A percentile compares a stretch with the other conserved stretches of the same genome.
Conservation (phyloP, 2,797 vertebrate genomes). For the Champsocephalus gunnari region DNA sequence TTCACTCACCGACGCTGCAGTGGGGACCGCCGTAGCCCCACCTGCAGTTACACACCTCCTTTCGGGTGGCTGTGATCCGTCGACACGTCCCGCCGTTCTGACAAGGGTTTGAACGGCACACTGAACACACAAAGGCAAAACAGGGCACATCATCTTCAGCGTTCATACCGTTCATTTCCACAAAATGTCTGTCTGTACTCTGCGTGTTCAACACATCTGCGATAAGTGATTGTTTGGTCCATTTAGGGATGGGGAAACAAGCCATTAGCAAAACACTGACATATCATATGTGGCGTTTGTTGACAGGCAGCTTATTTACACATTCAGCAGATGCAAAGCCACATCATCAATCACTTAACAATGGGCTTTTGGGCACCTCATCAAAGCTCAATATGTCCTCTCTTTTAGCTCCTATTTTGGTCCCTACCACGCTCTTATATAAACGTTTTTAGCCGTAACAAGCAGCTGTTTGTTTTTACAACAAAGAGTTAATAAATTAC, state of each 20-base stretch:
- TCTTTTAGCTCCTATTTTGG: background rate
- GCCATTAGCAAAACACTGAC: background rate
- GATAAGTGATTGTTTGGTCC: background rate
- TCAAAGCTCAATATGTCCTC: too few species aligned
- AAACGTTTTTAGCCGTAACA: too few species aligned
- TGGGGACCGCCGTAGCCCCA: slow-evolving; percentile 80
- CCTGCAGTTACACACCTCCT: slow-evolving; percentile 88
- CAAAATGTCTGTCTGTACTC: background rate
- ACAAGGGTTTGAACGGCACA: slow-evolving; percentile 88
- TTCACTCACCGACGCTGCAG: slow-evolving; percentile 90
- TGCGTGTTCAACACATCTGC: background rate
- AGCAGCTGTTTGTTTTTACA: too few species aligned
- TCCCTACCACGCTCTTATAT: background rate
- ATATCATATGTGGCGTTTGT: background rate
- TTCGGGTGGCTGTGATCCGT: slow-evolving; percentile 78
- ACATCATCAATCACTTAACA: too few species aligned
- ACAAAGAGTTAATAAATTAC: too few species aligned
- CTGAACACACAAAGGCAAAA: slow-evolving; percentile 76
- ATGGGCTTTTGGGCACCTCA: too few species aligned
- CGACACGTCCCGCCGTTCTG: slow-evolving; percentile 90
- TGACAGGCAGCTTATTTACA: too few species aligned
- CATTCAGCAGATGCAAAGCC: too few species aligned
- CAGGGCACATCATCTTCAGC: background rate
- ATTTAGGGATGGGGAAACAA: background rate
- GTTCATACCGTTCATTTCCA: background rate